These are phyloP conservation scores for Melikaiella ostensackeni DNA, from an alignment of 2,888 invertebrate species.

Conservation along the genomic window DNA sequence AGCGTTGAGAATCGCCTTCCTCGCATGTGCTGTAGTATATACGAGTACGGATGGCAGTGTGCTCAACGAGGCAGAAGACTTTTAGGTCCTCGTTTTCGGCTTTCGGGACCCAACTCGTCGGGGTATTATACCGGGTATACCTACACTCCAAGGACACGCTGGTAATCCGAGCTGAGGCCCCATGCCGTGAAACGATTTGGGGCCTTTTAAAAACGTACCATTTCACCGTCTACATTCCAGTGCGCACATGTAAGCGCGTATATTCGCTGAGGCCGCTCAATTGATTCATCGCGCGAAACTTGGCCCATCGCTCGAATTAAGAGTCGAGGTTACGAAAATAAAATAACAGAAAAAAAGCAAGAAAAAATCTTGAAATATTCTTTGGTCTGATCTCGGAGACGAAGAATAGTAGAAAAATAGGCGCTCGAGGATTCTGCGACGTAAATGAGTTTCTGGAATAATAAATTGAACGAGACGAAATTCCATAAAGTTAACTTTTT, in stretches of 20 bases:
- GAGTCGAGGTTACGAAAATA: conserved; percentile 51
- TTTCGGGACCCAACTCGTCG: conserved; percentile 46
- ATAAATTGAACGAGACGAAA: not conserved
- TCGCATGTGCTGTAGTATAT: not conserved
- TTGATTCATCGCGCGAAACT: conserved; percentile 35
- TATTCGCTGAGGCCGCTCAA: conserved; percentile 30
- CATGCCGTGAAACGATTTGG: conserved; percentile 71
- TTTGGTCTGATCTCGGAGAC: conserved; percentile 44
- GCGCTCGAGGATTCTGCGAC: conserved; percentile 45
- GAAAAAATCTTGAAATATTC: conserved; percentile 11
- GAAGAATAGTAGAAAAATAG: conserved; percentile 45
- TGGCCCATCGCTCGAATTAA: conserved; percentile 55
- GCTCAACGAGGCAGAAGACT: conserved; percentile 63
- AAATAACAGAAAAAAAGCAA: conserved; percentile 42
- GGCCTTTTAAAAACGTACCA: conserved; percentile 71
- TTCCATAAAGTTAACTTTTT: not conserved
- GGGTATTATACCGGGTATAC: conserved; percentile 53
- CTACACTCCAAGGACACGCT: conserved; percentile 70
- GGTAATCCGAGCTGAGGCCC: conserved; percentile 73
- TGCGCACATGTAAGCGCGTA: conserved; percentile 36
- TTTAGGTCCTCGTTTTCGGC: conserved; percentile 51
- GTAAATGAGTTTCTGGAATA: conserved; percentile 7
- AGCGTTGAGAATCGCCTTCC: not conserved
- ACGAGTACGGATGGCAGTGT: conserved; percentile 42
- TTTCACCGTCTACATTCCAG: conserved; percentile 66